These are phyloP conservation scores for Rosalia funebris DNA, from an alignment of 2,888 invertebrate genomes.

Conservation along the genomic window DNA sequence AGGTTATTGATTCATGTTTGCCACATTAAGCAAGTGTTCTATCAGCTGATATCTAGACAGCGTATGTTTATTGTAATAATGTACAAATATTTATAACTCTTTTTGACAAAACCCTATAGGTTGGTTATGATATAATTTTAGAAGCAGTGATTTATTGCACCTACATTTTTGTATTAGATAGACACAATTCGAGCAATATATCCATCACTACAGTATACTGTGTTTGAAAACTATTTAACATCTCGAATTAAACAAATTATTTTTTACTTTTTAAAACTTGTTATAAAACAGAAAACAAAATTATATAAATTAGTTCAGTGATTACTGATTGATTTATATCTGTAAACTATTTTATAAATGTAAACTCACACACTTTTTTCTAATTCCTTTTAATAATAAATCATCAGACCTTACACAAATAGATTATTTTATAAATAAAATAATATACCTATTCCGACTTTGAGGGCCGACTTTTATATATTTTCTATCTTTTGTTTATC, in stretches of 20 bases:
- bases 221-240: constrained; percentile 42
- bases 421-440: constrained; percentile 25
- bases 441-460: neutral
- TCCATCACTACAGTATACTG: constrained; percentile 34
- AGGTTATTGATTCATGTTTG: constrained; percentile 23
- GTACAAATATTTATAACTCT: constrained; percentile 28
- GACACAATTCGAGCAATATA: constrained; percentile 41
- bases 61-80: constrained; percentile 28
- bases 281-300: constrained; percentile 48
- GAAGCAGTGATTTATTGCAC: constrained; percentile 23
- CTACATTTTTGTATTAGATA: constrained; percentile 26
- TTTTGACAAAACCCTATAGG: constrained; percentile 23
- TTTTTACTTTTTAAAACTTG: constrained; percentile 40
- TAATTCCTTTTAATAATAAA: constrained; percentile 43
- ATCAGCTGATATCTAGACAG: constrained; percentile 30
- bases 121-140: constrained; percentile 30
- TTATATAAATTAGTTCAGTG: constrained; percentile 47
- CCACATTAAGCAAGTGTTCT: constrained; percentile 28
- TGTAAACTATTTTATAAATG: constrained; percentile 49
- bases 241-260: constrained; percentile 42
- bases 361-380: constrained; percentile 45
- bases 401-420: constrained; percentile 42
- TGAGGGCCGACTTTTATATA: neutral
- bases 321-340: constrained; percentile 51
- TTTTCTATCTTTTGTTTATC: neutral